Conservation (phyloP, 2,888 invertebrate genomes). For the Teinopalpus imperialis region DNA sequence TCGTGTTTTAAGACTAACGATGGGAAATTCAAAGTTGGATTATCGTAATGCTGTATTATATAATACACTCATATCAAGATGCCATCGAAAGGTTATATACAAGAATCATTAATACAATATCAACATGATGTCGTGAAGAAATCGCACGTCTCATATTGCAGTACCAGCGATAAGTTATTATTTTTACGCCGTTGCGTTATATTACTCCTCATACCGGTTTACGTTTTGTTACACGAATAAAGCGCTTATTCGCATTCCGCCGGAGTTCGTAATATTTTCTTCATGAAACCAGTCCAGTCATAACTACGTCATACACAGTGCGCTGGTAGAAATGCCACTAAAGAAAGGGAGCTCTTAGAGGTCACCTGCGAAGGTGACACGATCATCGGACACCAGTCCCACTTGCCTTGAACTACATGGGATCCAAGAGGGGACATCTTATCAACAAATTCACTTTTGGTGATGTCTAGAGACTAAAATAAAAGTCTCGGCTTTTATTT, state of each 20-base stretch:
- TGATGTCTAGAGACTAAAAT: background rate
- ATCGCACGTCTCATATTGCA: slow-evolving; percentile 14
- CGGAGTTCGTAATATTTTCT: slow-evolving; percentile 33
- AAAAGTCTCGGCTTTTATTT: background rate
- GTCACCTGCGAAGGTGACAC: slow-evolving; percentile 65
- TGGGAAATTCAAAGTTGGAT: background rate
- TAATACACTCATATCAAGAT: slow-evolving; percentile 7
- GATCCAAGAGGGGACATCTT: slow-evolving; percentile 40
- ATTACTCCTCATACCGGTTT: slow-evolving; percentile 18
- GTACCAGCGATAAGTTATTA: slow-evolving; percentile 15
- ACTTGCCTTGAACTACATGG: slow-evolving; percentile 72
- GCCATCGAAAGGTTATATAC: slow-evolving; percentile 6
- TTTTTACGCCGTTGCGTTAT: slow-evolving; percentile 11
- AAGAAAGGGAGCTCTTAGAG: slow-evolving; percentile 60
- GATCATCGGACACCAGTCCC: slow-evolving; percentile 51
- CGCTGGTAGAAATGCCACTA: slow-evolving; percentile 53
- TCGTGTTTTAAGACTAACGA: no score
- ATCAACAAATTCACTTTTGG: background rate
- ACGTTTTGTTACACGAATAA: slow-evolving; percentile 13
- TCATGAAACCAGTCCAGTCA: slow-evolving; percentile 47
- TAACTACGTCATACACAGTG: slow-evolving; percentile 35
- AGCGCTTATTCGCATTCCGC: slow-evolving; percentile 30
- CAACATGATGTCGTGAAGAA: slow-evolving; percentile 4
- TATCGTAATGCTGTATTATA: background rate
- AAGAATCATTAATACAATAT: slow-evolving; percentile 3